Base-by-base conservation (phyloP, 2,113 vertebrate genomes). In the Octodon degus region DNA sequence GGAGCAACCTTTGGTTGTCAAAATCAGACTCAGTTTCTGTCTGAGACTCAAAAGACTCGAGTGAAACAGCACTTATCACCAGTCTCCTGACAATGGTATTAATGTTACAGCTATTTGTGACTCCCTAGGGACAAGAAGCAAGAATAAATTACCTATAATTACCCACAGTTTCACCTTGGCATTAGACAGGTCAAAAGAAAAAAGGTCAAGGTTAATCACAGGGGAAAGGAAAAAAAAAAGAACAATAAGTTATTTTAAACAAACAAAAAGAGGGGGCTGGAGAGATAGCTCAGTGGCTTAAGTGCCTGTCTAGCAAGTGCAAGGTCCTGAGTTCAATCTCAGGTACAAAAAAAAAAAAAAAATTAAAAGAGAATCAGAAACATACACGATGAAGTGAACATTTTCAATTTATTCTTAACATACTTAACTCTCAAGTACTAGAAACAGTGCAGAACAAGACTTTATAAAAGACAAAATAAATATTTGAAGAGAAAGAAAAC, bases 191-290 rank as follows among this genome's bases (percentile, higher is more conserved):
- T 89, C 30, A 86, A 86, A 91, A 85, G 22, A 94, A 86, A n/a
- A 89, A 95, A 93, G 13, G n/a, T 68, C 34, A 90, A 84, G 37
- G 55, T 40, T 79, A 93, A 93, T 53, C 58, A 86, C 25, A 67
- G 53, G 32, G 5, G 43, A 32, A 25, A 70, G 14, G 0, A 22
- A 55, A 40, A 20, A 79, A 68, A 20, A 10, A 74, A 32, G 87
- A 34, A n/a, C 14, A 70, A 82, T 4, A 93, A 43, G 3, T 63
- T 83, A 83, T 83, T 92, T 60, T 76, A 86, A 77, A 74, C 3
- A 47, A 80, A 89, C n/a, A 40, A 16, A 40, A 67, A 13, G 1
- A 30, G 5, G 43, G 43, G 43, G 43, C 43, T 43, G 43, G 43
- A 6, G 43, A 43, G 43, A 43, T 43, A 43, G 43, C 43, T 43